Base-by-base conservation (phyloP, 2,888 invertebrate genomes). In the Coleophora flavipennella region DNA sequence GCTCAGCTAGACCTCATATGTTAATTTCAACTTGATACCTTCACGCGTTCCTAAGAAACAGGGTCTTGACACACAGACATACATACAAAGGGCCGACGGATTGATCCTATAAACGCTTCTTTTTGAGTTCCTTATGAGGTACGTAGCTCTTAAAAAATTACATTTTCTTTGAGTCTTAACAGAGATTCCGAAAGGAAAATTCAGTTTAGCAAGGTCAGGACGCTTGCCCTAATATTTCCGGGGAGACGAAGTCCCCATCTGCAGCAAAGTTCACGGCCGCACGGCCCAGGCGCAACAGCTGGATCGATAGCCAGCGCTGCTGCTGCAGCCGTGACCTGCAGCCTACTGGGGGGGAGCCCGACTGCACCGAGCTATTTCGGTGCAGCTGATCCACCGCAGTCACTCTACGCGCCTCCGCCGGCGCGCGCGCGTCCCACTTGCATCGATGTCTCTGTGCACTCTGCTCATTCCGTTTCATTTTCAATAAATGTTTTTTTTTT, bases 321-420 rank as follows among this genome's bases (percentile, higher is more conserved):
- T 67, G 67, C 67, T 74, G 78, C 71, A 79, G 65, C 80, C 77
- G 53, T 79, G 83, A 81, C 77, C 80, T 74, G 79, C 39, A 48
- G 33, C 33, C 46, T 45, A n/a, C 20, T 36, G 29, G 57, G 46
- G 56, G 55, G 50, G 55, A 65, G 64, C 60, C 62, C 76, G 81
- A 78, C 67, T 81, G 79, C 80, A 80, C 38, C 59, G 70, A 79
- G 79, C 80, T 84, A 84, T 83, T 84, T 84, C 77, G 75, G 81
- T 84, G 84, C 83, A 84, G 69, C 74, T 66, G 59, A 45, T 58
- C 48, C 49, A 56, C 58, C 77, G 62, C 78, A 79, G 79, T 80
- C 73, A 71, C 53, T 63, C 60, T 60, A 59, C 69, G 78, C 75
- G 74, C 71, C 70, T 77, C 71, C 66, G 63, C 48, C 50, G 56